These are phyloP conservation scores for Parapristionchus giblindavisi DNA, from an alignment of 2,888 invertebrate genomes.

Conservation along the genomic window DNA sequence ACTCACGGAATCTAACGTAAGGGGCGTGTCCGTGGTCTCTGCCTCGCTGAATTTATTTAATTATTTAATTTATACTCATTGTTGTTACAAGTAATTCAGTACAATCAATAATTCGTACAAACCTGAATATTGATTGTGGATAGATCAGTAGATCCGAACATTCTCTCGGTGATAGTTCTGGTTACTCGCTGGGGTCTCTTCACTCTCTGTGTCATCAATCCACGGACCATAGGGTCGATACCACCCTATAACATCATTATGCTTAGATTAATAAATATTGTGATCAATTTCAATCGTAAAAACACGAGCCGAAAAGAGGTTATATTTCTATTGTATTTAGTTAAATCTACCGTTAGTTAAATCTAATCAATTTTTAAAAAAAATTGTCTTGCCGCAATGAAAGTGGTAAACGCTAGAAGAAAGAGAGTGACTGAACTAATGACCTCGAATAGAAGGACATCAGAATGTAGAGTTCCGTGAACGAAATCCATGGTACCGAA, in stretches of 20 bases:
- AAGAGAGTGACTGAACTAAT: background rate
- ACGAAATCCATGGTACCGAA: conserved; percentile 85
- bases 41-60: conserved; percentile 74
- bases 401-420: background rate
- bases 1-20: conserved; percentile 85
- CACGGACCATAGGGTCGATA: conserved; percentile 84
- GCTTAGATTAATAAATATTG: background rate
- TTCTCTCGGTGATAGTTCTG: conserved; percentile 87
- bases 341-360: background rate
- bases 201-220: conserved; percentile 56
- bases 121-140: conserved; percentile 91
- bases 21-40: conserved; percentile 87
- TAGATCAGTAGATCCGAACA: conserved; percentile 80
- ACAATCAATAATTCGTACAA: background rate
- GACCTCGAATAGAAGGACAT: conserved; percentile 55
- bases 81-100: background rate
- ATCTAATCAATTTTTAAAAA: background rate
- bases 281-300: background rate
- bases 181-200: conserved; percentile 82
- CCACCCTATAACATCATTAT: conserved; percentile 81
- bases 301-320: background rate
- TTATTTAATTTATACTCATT: background rate
- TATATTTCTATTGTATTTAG: background rate
- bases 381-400: background rate
- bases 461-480: conserved; percentile 87